Evolutionary conservation across 2,888 invertebrate species (phyloP), one percentile per base, ranked within the genome.

Genomic region (Drosophila stalkeri): DNA sequence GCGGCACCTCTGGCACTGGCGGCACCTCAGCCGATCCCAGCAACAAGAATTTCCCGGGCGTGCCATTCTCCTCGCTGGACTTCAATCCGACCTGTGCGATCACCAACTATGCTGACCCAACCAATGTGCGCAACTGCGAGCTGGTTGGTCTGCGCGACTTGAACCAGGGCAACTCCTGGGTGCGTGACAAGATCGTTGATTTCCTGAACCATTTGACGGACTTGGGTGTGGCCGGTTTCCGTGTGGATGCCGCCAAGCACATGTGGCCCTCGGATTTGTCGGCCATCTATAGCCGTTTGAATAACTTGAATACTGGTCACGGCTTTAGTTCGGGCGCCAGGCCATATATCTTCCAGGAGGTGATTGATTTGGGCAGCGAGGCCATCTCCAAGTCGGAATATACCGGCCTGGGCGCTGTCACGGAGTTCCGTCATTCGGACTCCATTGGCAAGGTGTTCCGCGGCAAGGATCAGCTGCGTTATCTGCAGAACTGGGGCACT

Each of bases 201-300:
- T 91, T 92, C 69, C 66, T 92, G 35, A 90, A 92, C 60, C 91
- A 92, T 43, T 51, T 92, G 70, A 83, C 89, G n/a, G 94, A 94
- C 20, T 91, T 95, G 68, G 98, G 98, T 51, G 97, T 97, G 1
- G 97, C 97, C 90, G 98, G 98, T 33, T 97, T 98, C 93, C 95
- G 97, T 88, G 94, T 97, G 57, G 97, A 97, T 89, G 96, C 96
- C 33, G 96, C 96, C 0, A 96, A 96, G 86, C 96, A 96, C 91
- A 96, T 97, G 96, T 96, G 96, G 95, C 97, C 98, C 0, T 91
- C 91, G 0, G 97, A 98, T 90, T 93, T 98, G 47, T 83, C 94
- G 64, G 85, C 68, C 23, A 92, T 92, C 78, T 96, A 95, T 88
- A 93, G 93, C 33, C 93, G 95, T 41, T 90, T 96, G 9, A 93